Base-by-base conservation (phyloP, 2,113 vertebrate species). In the Cephalopterus ornatus region DNA sequence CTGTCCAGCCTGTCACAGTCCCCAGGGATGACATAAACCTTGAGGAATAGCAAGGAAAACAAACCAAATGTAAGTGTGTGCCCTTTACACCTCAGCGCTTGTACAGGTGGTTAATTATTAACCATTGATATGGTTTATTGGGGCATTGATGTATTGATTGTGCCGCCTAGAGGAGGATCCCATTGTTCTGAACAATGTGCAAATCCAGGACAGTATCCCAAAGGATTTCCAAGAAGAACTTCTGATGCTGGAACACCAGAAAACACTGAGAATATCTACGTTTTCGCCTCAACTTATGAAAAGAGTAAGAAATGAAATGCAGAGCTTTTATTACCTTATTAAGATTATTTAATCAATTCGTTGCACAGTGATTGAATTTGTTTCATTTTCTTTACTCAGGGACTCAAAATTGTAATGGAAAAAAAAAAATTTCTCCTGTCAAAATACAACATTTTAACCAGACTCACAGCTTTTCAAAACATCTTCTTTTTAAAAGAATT, bases 61-160 rank as follows among this genome's bases (percentile, higher is more conserved):
- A 80, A 87, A 74, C 71, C 73, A 83, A 85, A 95, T 35, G n/a
- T 67, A 10, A 66, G 73, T 70, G 39, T 63, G 8, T 93, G 93
- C 92, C 95, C 95, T 97, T 97, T 96, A 96, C 91, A 95, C 96
- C 68, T 80, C 90, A 77, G 52, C 68, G 11, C 85, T n/a, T 72
- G 21, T 35, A 66, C 5, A 0, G 23, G 58, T 39, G 42, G 95
- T 96, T 96, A 93, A 94, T 93, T 58, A 96, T 96, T 96, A 92
- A 94, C 92, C 59, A 92, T 80, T 67, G 75, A 94, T 91, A 93
- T 9, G 93, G 83, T 95, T 95, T 95, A 97, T 85, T 95, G 93
- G 89, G 27, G n/a, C 81, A 62, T 68, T 20, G 63, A 55, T 53
- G 37, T 53, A 89, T 96, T 80, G 78, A 85, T 93, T 70, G 72